Percentiles rank a stretch among this genome's conserved stretches.
These are phyloP conservation scores for Aurelia aurita DNA, from an alignment of 30 jellyfish, hydroid and myxozoan genomes.

Conservation along the genomic window DNA sequence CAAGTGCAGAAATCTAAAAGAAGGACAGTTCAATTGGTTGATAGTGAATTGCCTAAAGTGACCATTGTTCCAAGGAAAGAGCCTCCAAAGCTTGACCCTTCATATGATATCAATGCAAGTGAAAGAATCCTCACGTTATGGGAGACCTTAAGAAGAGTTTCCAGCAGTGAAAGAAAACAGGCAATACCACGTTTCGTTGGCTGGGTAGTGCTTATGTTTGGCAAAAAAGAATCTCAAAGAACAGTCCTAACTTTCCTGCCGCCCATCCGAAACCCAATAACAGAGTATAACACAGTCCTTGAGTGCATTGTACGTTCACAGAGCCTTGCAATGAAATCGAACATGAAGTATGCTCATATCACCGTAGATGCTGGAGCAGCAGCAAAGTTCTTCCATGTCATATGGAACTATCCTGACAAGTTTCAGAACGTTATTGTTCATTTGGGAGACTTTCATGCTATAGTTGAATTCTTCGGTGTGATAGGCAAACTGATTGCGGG, in stretches of 20 bases:
- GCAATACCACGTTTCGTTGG: slow-evolving; percentile 33
- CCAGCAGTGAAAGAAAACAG: slow-evolving; percentile 4
- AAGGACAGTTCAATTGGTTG: background rate
- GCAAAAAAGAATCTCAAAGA: slow-evolving; percentile 1
- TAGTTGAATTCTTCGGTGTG: slow-evolving; percentile 13
- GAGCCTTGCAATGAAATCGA: slow-evolving; percentile 2
- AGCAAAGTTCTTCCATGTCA: slow-evolving; percentile 18
- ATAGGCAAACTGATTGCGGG: slow-evolving; percentile 16
- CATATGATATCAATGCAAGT: background rate
- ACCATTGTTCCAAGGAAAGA: slow-evolving; percentile 18
- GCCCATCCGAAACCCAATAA: background rate
- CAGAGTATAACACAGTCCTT: background rate
- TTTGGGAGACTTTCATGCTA: slow-evolving; percentile 28
- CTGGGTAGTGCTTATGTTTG: slow-evolving; percentile 27
- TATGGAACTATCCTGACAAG: slow-evolving; percentile 34
- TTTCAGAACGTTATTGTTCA: slow-evolving; percentile 18
- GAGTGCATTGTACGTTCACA: slow-evolving; percentile 8
- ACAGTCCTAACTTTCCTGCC: background rate
- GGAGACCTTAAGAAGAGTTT: background rate
- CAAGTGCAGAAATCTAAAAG: background rate
- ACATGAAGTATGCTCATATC: slow-evolving; percentile 13
- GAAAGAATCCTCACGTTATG: slow-evolving; percentile 1
- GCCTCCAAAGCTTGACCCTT: slow-evolving; percentile 36
- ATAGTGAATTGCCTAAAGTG: slow-evolving; percentile 18
- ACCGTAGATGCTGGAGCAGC: slow-evolving; percentile 48